Evolutionary conservation across 1,140 invertebrate genomes (phyloP), one percentile per base, ranked within the genome.

Genomic region (Cyclargus thomasi): DNA sequence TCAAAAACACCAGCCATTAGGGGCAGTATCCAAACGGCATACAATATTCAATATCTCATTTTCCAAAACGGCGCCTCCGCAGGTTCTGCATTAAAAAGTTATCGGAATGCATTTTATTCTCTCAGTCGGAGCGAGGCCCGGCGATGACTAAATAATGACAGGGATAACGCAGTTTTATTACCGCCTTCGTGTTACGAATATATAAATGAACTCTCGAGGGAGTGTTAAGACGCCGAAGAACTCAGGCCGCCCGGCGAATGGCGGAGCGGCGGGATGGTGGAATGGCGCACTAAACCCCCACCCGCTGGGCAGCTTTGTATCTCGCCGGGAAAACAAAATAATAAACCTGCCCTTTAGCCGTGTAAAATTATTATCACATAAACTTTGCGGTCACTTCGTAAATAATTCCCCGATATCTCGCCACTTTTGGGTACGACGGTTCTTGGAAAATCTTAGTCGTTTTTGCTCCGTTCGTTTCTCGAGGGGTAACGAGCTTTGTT

Each of bases 141-240:
- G n/a, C n/a, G 77, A 89, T 89, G 86, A 89, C 86, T 89, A 88
- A 89, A 86, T 89, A 89, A 89, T 89, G 86, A 89, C 81, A 78
- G 75, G 86, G 84, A 86, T 89, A 89, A 89, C 86, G 84, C 86
- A 81, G 83, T 86, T 89, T 89, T 89, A 88, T 87, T 86, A 79
- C 86, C 74, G 78, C 69, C 81, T 88, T 80, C 86, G 86, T 85
- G 86, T 85, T 86, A 80, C 82, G 86, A 89, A 89, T 89, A 88
- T 88, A 89, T 88, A 89, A 88, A 89, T 89, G 81, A 86, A 90
- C 81, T 76, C 86, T 83, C 83, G 18, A 76, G 86, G 86, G 86
- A 85, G 85, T 90, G 85, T 86, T 90, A 88, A 89, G 83, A 85
- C 77, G 85, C 85, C 80, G 78, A 80, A 87, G 83, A 87, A 86